Evolutionary conservation across 2,888 invertebrate genomes (phyloP).

Genomic region (Atrina japonica): DNA sequence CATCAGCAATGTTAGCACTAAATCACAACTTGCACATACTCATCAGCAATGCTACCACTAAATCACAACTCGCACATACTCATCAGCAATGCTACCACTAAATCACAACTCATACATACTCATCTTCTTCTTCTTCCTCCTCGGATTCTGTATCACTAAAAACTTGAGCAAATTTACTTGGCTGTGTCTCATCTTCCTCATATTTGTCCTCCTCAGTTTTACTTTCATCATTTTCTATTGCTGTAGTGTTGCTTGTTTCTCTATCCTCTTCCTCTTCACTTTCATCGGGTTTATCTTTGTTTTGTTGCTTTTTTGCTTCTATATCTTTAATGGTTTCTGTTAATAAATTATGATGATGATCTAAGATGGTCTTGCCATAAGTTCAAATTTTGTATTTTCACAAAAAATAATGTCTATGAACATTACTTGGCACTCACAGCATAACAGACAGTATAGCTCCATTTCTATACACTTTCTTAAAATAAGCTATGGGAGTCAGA

Average conservation of each 20-base stretch:
- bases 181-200: slow-evolving; percentile 66
- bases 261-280: slow-evolving; percentile 49
- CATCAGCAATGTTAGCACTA: too few relatives aligned
- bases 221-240: slow-evolving; percentile 47
- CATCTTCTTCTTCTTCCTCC: slow-evolving; percentile 75
- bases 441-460: too few relatives aligned
- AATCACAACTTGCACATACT: background rate
- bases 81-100: background rate
- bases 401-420: too few relatives aligned
- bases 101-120: too few relatives aligned
- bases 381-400: background rate
- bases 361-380: background rate
- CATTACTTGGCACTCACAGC: too few relatives aligned
- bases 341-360: too few relatives aligned
- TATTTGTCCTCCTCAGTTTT: slow-evolving; percentile 67
- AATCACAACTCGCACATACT: too few relatives aligned
- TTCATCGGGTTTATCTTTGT: slow-evolving; percentile 49
- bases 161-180: slow-evolving; percentile 74
- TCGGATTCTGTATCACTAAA: slow-evolving; percentile 79
- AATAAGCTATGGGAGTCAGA: too few relatives aligned
- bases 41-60: too few relatives aligned
- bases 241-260: slow-evolving; percentile 28
- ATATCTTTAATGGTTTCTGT: slow-evolving; percentile 48
- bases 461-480: too few relatives aligned
- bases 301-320: slow-evolving; percentile 48